Conservation (phyloP, 92 coral and sea anemone species). For the Phenganax stokvisi region DNA sequence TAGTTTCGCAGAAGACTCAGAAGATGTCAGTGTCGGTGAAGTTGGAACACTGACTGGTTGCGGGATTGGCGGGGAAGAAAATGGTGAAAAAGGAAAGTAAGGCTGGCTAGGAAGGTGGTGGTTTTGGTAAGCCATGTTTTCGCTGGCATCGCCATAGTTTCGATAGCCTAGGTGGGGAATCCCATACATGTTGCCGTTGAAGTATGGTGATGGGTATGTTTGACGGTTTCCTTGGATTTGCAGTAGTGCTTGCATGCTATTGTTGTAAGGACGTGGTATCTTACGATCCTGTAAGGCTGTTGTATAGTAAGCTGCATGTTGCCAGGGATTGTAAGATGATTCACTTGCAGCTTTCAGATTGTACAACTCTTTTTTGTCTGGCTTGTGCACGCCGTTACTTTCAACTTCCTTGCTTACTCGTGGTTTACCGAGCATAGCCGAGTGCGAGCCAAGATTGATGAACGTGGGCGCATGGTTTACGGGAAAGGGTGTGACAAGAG, state of each 20-base stretch:
- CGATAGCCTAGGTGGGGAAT: slow-evolving; percentile 7
- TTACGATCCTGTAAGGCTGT: slow-evolving; percentile 10
- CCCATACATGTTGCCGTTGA: slow-evolving; percentile 4
- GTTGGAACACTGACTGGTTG: neutral
- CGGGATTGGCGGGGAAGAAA: neutral
- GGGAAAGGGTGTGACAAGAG: slow-evolving; percentile 30
- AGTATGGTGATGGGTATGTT: neutral
- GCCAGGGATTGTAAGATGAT: slow-evolving; percentile 12
- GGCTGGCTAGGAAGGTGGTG: slow-evolving; percentile 14
- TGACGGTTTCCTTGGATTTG: neutral
- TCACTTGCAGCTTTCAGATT: neutral
- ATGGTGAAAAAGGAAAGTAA: slow-evolving; percentile 2
- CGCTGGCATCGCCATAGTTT: slow-evolving; percentile 24
- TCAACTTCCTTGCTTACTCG: neutral
- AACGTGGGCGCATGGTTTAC: slow-evolving; percentile 37
- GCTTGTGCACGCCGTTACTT: neutral
- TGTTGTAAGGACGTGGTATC: neutral
- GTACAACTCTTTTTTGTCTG: neutral
- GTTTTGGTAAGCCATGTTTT: slow-evolving; percentile 10
- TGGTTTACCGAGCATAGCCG: slow-evolving; percentile 21
- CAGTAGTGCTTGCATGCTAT: neutral
- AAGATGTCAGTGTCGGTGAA: neutral
- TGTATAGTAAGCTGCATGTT: neutral
- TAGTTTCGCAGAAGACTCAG: neutral
- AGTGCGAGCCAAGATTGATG: slow-evolving; percentile 26